A percentile compares a stretch with the other conserved stretches of the same genome.
These are phyloP conservation scores for Conistra vaccinii DNA, from an alignment of 2,888 invertebrate genomes.

Conservation along the genomic window DNA sequence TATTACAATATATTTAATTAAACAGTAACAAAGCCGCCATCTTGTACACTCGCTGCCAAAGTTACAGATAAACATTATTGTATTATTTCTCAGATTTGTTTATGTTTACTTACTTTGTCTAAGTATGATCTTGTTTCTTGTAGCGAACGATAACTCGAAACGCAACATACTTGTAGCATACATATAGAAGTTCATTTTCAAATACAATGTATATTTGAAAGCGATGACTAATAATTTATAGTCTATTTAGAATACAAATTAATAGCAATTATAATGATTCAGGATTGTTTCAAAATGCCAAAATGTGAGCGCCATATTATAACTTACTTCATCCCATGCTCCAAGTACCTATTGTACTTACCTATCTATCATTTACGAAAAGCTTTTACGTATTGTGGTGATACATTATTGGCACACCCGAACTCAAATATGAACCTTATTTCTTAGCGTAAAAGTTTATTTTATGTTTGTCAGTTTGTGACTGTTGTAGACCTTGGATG, in stretches of 20 bases:
- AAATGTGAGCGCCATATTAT: background rate
- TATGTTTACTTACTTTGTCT: background rate
- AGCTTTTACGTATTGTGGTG: constrained; percentile 29
- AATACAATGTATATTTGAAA: background rate
- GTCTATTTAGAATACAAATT: background rate
- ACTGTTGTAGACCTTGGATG: background rate
- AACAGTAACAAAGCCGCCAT: constrained; percentile 19
- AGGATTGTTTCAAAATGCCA: background rate
- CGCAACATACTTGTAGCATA: background rate
- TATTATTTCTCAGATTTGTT: constrained; percentile 9
- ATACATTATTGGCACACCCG: background rate
- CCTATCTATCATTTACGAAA: constrained; percentile 19
- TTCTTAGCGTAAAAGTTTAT: background rate
- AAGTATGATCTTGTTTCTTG: background rate
- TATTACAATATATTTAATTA: constrained; percentile 23
- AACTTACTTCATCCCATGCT: background rate
- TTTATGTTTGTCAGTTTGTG: background rate
- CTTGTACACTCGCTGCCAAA: constrained; percentile 15
- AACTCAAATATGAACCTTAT: constrained; percentile 12
- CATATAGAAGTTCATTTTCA: too few relatives aligned
- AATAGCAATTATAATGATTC: background rate
- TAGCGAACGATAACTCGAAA: background rate
- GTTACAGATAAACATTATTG: constrained; percentile 10
- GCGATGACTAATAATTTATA: background rate
- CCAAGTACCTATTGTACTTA: background rate